phyloP scores from a whole-genome alignment of 2,888 invertebrate genomes.

The Osmoderma eremita region DNA sequence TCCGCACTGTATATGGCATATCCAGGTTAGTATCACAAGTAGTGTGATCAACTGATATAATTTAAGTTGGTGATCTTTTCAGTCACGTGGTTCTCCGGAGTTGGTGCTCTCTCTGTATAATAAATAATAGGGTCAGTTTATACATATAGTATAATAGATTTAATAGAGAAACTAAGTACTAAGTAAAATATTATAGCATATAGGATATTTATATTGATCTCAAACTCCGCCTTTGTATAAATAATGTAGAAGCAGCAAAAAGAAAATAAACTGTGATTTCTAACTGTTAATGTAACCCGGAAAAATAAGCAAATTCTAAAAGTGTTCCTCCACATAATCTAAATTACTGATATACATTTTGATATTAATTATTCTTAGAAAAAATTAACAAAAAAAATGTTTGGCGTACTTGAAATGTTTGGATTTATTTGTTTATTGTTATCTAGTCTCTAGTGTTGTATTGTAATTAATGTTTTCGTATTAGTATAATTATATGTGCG shows the following conservation, averaged over 20 bases:
- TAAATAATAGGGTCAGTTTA: constrained; percentile 26
- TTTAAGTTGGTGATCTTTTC: no score
- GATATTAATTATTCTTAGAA: constrained; percentile 2
- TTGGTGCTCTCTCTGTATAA: no score
- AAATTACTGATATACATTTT: constrained; percentile 25
- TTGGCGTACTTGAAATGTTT: constrained; percentile 20
- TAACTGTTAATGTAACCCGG: background rate
- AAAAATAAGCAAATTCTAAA: constrained; percentile 13
- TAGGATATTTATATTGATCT: constrained; percentile 31
- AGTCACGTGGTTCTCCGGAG: no score
- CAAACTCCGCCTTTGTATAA: constrained; percentile 24
- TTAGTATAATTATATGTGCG: background rate
- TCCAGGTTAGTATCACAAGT: no score
- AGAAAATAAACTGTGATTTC: constrained; percentile 22
- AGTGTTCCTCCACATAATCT: background rate
- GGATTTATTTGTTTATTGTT: constrained; percentile 29
- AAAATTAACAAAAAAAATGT: background rate
- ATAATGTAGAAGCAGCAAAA: constrained; percentile 11
- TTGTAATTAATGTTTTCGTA: constrained; percentile 15
- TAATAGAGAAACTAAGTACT: constrained; percentile 24
- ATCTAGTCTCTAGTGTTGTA: constrained; percentile 37
- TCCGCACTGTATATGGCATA: no score
- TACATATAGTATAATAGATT: constrained; percentile 23
- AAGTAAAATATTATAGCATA: constrained; percentile 28
- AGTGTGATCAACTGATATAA: no score